Evolutionary conservation across 2,113 vertebrate genomes (phyloP).

Genomic region (Vombatus ursinus): DNA sequence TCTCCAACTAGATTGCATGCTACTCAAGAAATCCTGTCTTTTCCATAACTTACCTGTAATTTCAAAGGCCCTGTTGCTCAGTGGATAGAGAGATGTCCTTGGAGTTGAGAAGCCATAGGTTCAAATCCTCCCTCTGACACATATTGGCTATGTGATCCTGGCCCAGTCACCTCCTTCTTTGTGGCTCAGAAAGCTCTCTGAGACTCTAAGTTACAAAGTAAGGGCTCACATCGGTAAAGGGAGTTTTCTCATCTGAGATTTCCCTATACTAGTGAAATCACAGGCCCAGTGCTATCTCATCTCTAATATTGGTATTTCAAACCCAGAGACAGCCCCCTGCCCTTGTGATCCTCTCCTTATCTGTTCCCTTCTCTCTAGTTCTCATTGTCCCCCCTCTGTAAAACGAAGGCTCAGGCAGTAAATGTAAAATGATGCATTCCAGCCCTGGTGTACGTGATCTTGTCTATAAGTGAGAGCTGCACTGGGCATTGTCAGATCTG

Average conservation of each 20-base stretch:
- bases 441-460: background rate
- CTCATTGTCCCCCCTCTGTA: background rate
- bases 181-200: background rate
- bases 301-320: background rate
- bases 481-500: background rate
- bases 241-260: background rate
- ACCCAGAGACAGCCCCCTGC: background rate
- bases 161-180: background rate
- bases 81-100: background rate
- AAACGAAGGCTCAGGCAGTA: background rate
- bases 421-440: background rate
- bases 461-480: background rate
- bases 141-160: background rate
- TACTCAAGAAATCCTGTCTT: background rate
- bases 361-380: background rate
- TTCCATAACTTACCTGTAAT: background rate
- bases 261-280: background rate
- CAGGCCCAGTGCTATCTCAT: background rate
- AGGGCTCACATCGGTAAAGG: background rate
- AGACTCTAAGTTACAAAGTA: background rate
- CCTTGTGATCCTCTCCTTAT: background rate
- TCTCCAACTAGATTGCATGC: background rate
- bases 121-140: background rate
- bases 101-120: background rate
- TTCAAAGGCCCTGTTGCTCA: background rate